Base-by-base conservation (phyloP, 2,888 invertebrate genomes). In the Hesperia comma region DNA sequence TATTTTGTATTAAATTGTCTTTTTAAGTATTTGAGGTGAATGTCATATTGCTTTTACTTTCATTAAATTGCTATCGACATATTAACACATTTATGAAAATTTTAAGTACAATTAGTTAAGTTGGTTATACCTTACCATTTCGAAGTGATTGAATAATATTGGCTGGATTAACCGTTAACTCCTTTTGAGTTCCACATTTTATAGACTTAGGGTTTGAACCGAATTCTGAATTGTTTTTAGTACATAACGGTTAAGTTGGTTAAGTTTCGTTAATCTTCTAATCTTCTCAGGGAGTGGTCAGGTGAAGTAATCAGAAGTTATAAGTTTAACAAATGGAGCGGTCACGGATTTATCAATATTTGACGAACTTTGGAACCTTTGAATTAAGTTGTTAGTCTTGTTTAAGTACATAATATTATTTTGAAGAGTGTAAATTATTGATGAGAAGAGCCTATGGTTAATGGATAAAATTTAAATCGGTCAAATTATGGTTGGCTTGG, bases 221-320 rank as follows among this genome's bases (percentile, higher is more conserved):
- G 61, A 72, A 72, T 73, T 72, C 70, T 72, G 69, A 76, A 74
- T 76, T 75, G 77, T 79, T 83, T 88, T 85, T 84, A 82, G 87
- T 83, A 80, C 85, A 75, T 63, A 26, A 57, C 21, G 37, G 37
- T 37, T 12, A 37, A 15, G 14, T n/a, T n/a, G 17, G 76, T 81
- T 80, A 77, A 80, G 77, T 79, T 77, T 69, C 73, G 77, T 77
- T n/a, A n/a, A n/a, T n/a, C n/a, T n/a, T n/a, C n/a, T 85, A 88
- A 88, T 87, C 88, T 79, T 70, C 84, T 88, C 84, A 80, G 72
- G 73, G 21, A 66, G 58, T 60, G 64, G 58, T 66, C 66, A 66
- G 54, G 46, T 37, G 21, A 53, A 32, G 14, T n/a, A 46, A 19
- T 19, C 58, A 53, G 68, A 77, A 75, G 71, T 77, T 78, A 76